Evolutionary conservation across 2,888 invertebrate genomes (phyloP).

Genomic region (Hedychridium roseum): DNA sequence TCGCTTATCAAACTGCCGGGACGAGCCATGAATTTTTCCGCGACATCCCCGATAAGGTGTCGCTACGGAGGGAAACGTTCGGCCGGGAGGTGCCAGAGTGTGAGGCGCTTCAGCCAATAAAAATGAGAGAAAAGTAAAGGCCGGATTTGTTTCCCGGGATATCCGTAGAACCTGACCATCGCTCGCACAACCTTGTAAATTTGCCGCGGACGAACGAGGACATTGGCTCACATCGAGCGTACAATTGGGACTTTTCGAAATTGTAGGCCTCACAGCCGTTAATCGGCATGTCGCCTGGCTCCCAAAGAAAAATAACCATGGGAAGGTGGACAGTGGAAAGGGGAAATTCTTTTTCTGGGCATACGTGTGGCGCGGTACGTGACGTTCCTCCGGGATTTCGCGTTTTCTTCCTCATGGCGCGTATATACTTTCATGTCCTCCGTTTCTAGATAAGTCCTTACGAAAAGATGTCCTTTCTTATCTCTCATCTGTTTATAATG

Average conservation of each 20-base stretch:
- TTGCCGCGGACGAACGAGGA: neutral
- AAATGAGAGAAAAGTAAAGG: neutral
- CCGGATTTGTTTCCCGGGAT: too few species aligned
- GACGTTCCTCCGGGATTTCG: constrained; percentile 15
- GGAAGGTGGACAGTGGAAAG: neutral
- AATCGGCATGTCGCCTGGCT: constrained; percentile 7
- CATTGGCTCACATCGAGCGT: constrained; percentile 5
- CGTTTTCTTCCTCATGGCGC: neutral
- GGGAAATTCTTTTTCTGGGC: constrained; percentile 4
- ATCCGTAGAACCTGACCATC: too few species aligned
- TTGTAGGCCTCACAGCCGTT: constrained; percentile 10
- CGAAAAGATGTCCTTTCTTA: too few species aligned
- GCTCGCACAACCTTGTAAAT: constrained; percentile 1
- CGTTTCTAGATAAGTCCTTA: too few species aligned
- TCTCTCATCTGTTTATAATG: too few species aligned
- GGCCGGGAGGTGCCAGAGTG: constrained; percentile 12
- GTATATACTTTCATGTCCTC: neutral
- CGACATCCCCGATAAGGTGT: constrained; percentile 14
- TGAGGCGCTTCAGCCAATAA: neutral
- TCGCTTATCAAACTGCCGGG: constrained; percentile 14
- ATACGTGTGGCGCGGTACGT: constrained; percentile 23
- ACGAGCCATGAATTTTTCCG: constrained; percentile 22
- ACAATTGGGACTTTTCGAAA: too few species aligned
- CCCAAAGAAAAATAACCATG: neutral
- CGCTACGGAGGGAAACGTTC: constrained; percentile 3